Base-by-base conservation (phyloP, 2,888 invertebrate genomes). In the Troides oblongomaculatus region DNA sequence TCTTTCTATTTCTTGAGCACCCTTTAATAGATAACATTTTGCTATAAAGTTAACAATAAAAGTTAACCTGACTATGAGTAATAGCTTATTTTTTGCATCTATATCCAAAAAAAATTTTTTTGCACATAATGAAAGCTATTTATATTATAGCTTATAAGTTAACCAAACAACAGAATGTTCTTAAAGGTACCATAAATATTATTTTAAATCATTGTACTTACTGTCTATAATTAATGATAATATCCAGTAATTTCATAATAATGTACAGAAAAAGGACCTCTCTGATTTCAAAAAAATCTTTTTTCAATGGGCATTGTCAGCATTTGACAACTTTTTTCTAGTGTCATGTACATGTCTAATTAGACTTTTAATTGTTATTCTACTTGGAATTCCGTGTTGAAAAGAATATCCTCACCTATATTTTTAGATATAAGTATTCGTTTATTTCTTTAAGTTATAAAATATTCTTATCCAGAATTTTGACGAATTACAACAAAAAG, bases 1-100 rank as follows among this genome's bases (percentile, higher is more conserved):
- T 79, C 83, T 84, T 79, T 81, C 75, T 72, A 50, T 61, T 25
- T 39, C 36, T 56, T 64, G 12, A 21, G 64, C 25, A 64, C 64
- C 39, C 64, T 57, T 7, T 17, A 63, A 64, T n/a, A 30, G 10
- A 46, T 18, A 18, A 59, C 30, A 10, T 7, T 59, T 30, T 25
- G 14, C 36, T n/a, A 18, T 18, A n/a, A n/a, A 53, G 1, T n/a
- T 53, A 53, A 53, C 18, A 53, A 53, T 53, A n/a, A 53, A 18
- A n/a, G n/a, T 53, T 3, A 53, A 53, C 53, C 5, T 12, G 5
- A n/a, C 18, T 53, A 53, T 53, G 53, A 18, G 14, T n/a, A n/a
- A 6, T n/a, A n/a, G 18, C 53, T 3, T 46, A 14, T 12, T 46
- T 46, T 14, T 46, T 46, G 14, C 14, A 2, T 46, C 4, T 46